A percentile compares a stretch with the other conserved stretches of the same genome.
Evolutionary conservation across 2,888 invertebrate species (phyloP).

Genomic region (Sarcophaga carnaria): DNA sequence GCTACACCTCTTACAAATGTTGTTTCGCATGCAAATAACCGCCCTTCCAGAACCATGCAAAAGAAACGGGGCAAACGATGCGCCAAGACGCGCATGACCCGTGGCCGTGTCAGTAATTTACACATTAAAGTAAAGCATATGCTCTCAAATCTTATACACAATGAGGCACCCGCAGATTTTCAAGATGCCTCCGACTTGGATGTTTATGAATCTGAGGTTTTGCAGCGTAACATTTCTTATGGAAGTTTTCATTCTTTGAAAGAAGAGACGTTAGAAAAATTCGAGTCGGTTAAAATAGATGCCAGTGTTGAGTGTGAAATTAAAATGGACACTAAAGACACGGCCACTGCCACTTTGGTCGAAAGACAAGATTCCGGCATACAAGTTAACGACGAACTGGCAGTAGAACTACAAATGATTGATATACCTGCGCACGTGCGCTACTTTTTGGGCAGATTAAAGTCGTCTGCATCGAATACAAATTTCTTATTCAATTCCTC

Average conservation of each 20-base stretch:
- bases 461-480: slow-evolving; percentile 54
- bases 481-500: slow-evolving; percentile 29
- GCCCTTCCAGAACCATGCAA: background rate
- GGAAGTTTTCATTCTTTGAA: slow-evolving; percentile 75
- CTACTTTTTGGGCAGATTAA: slow-evolving; percentile 72
- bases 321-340: slow-evolving; percentile 58
- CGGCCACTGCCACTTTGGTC: slow-evolving; percentile 53
- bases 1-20: background rate
- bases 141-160: slow-evolving; percentile 62
- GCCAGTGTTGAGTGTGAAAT: slow-evolving; percentile 71
- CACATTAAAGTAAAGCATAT: slow-evolving; percentile 71
- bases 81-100: slow-evolving; percentile 32
- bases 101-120: slow-evolving; percentile 24
- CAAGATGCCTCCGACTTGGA: slow-evolving; percentile 61
- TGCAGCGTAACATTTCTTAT: slow-evolving; percentile 69
- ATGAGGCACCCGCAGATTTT: background rate
- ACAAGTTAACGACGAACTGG: slow-evolving; percentile 73
- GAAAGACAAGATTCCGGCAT: slow-evolving; percentile 69
- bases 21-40: background rate
- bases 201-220: slow-evolving; percentile 65
- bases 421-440: slow-evolving; percentile 71
- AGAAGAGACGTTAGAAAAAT: slow-evolving; percentile 59
- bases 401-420: slow-evolving; percentile 71
- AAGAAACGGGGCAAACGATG: slow-evolving; percentile 21
- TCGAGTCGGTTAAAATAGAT: slow-evolving; percentile 44